Percentiles rank a stretch among this genome's conserved stretches.
These are phyloP conservation scores for Daktulosphaira vitifoliae DNA, from an alignment of 1,140 invertebrate genomes.

Conservation along the genomic window DNA sequence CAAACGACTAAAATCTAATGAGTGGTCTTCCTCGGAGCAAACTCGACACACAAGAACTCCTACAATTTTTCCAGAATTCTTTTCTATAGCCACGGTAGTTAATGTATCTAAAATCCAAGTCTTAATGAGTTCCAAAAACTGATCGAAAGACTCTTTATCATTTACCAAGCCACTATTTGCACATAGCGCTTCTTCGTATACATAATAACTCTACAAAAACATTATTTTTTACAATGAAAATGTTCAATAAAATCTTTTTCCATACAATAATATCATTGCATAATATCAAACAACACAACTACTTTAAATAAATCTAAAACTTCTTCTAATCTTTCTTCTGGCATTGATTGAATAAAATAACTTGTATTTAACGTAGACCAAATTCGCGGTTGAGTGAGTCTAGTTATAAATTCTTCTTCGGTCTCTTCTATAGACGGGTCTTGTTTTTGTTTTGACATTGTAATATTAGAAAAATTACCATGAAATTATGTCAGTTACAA, in stretches of 20 bases:
- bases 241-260: too few relatives aligned
- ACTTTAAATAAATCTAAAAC: slow-evolving; percentile 19
- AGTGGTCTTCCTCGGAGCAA: slow-evolving; percentile 14
- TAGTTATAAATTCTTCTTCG: slow-evolving; percentile 13
- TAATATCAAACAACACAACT: background rate
- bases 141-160: slow-evolving; percentile 15
- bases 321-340: slow-evolving; percentile 5
- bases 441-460: background rate
- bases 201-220: slow-evolving; percentile 8
- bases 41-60: slow-evolving; percentile 4
- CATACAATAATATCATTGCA: too few relatives aligned
- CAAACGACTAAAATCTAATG: slow-evolving; percentile 12
- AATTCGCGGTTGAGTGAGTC: slow-evolving; percentile 15
- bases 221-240: too few relatives aligned
- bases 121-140: slow-evolving; percentile 15
- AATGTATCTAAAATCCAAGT: slow-evolving; percentile 15
- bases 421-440: background rate
- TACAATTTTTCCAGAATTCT: slow-evolving; percentile 5
- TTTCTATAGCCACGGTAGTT: slow-evolving; percentile 6
- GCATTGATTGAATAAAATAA: slow-evolving; percentile 13
- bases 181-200: slow-evolving; percentile 13
- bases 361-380: background rate
- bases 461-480: slow-evolving; percentile 1
- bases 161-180: background rate
- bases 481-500: too few relatives aligned